These are phyloP conservation scores for Nylanderia fulva DNA, from an alignment of 1,140 invertebrate species.

Conservation along the genomic window DNA sequence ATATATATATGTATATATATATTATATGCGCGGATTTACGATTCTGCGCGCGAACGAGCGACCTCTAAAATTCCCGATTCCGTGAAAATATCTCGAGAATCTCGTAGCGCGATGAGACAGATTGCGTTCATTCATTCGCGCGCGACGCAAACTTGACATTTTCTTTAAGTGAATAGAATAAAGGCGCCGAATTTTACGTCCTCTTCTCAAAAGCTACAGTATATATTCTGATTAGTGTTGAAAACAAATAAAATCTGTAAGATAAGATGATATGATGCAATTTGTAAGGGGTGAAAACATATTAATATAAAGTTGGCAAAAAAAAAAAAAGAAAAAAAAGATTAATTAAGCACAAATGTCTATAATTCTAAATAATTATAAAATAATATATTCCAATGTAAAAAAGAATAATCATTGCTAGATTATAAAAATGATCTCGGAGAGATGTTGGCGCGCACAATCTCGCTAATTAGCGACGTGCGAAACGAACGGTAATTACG, in stretches of 20 bases:
- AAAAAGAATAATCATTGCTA: background rate
- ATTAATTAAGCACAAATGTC: background rate
- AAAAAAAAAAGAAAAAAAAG: background rate
- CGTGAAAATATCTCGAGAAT: conserved; percentile 37
- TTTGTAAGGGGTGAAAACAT: background rate
- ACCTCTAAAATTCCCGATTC: background rate
- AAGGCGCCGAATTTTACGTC: background rate
- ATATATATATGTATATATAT: too few relatives aligned
- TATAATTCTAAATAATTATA: background rate
- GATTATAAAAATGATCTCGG: background rate
- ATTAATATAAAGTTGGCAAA: background rate
- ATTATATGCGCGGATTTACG: conserved; percentile 64
- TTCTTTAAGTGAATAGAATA: background rate
- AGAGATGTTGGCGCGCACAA: background rate
- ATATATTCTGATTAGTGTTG: background rate
- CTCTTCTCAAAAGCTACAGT: background rate
- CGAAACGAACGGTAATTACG: conserved; percentile 58
- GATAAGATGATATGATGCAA: background rate
- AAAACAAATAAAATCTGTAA: background rate
- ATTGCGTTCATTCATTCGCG: conserved; percentile 20
- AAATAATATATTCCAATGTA: background rate
- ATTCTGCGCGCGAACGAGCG: conserved; percentile 44
- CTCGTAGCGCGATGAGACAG: conserved; percentile 1
- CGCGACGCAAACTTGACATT: background rate
- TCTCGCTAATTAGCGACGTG: conserved; percentile 26